Conservation (phyloP, 2,888 invertebrate species). For the Listrodromus nycthemerus region DNA sequence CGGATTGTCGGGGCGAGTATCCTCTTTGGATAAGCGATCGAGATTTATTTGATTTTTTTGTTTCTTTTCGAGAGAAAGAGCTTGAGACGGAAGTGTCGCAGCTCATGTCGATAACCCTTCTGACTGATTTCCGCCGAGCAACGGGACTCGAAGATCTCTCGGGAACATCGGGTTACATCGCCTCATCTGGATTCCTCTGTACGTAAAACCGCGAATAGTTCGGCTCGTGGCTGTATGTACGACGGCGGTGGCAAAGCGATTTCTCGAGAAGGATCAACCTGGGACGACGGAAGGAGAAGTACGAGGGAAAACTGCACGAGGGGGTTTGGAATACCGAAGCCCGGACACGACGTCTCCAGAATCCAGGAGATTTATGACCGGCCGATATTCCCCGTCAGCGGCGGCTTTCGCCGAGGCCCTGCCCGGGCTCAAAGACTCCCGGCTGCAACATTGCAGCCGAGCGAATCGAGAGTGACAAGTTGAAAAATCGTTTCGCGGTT, state of each 20-base stretch:
- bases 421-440: conserved; percentile 16
- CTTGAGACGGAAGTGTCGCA: not conserved
- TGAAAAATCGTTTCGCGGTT: conserved; percentile 57
- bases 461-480: conserved; percentile 55
- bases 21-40: not conserved
- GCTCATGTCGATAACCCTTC: conserved; percentile 45
- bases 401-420: conserved; percentile 20
- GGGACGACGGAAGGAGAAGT: conserved; percentile 20
- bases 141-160: conserved; percentile 52
- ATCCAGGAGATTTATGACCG: conserved; percentile 64
- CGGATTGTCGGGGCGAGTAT: not conserved
- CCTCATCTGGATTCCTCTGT: conserved; percentile 33
- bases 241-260: conserved; percentile 44
- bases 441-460: conserved; percentile 21
- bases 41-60: too few relatives aligned
- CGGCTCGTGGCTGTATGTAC: conserved; percentile 9
- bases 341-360: conserved; percentile 51
- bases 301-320: conserved; percentile 17
- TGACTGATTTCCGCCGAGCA: conserved; percentile 48
- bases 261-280: conserved; percentile 59
- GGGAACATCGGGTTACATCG: conserved; percentile 22
- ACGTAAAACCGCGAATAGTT: conserved; percentile 24
- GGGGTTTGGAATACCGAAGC: conserved; percentile 29
- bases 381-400: conserved; percentile 59
- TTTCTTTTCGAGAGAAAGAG: not conserved